Conservation (phyloP, 2,113 vertebrate species). For the Rhinolophus ferrumequinum region DNA sequence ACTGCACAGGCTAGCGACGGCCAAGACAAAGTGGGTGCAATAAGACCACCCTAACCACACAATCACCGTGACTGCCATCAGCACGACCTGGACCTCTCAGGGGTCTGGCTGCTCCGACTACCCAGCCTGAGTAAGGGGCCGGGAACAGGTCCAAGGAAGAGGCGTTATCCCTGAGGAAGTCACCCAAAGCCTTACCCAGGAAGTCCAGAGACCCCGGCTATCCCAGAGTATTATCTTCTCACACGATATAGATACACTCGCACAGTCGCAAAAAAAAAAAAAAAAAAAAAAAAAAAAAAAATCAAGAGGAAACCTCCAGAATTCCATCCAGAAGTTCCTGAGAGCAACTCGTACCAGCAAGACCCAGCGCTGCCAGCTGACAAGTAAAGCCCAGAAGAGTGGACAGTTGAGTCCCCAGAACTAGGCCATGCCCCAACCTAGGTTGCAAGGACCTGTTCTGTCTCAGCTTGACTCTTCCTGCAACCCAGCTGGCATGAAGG, state of each 20-base stretch:
- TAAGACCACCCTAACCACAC: slow-evolving; percentile 94
- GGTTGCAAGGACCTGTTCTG: background rate
- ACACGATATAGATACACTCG: slow-evolving; percentile 87
- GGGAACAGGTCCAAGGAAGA: slow-evolving; percentile 62
- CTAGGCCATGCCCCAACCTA: background rate
- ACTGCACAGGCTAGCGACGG: slow-evolving; percentile 87
- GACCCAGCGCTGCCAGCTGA: slow-evolving; percentile 89
- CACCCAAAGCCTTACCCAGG: slow-evolving; percentile 85
- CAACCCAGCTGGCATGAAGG: too few species aligned
- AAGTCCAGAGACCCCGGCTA: slow-evolving; percentile 88
- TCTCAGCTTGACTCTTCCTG: background rate
- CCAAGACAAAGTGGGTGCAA: slow-evolving; percentile 88
- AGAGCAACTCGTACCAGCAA: slow-evolving; percentile 86
- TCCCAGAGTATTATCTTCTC: slow-evolving; percentile 93
- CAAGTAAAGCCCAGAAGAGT: slow-evolving; percentile 81
- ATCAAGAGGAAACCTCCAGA: slow-evolving; percentile 85
- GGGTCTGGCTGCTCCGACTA: slow-evolving; percentile 84
- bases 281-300: slow-evolving; percentile 73
- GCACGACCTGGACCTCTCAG: slow-evolving; percentile 89
- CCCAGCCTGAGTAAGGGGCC: slow-evolving; percentile 49
- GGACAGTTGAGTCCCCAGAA: slow-evolving; percentile 60
- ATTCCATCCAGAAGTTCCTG: slow-evolving; percentile 78
- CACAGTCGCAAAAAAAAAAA: slow-evolving; percentile 75
- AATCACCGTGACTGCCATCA: slow-evolving; percentile 93
- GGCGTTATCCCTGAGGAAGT: slow-evolving; percentile 65